These are phyloP conservation scores for Siniperca scherzeri DNA, from an alignment of 2,797 vertebrate species.

Conservation along the genomic window DNA sequence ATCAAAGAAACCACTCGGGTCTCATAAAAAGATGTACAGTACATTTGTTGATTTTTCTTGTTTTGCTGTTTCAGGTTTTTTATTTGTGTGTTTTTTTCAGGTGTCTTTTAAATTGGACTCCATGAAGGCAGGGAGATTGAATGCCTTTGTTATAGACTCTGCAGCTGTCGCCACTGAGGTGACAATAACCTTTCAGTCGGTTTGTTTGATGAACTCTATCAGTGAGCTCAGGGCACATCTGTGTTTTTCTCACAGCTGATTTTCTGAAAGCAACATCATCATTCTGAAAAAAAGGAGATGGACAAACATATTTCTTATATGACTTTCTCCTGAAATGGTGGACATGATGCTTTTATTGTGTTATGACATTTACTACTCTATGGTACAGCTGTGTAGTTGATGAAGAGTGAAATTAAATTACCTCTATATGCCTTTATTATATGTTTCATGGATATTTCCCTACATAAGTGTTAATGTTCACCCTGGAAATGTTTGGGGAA, in stretches of 20 bases:
- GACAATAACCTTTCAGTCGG: constrained; percentile 45
- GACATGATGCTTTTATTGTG: constrained; percentile 3
- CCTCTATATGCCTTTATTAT: background rate
- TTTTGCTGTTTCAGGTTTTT: constrained; percentile 3
- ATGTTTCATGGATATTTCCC: background rate
- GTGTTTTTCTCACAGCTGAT: constrained; percentile 44
- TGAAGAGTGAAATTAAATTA: constrained; percentile 34
- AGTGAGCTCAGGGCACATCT: constrained; percentile 45
- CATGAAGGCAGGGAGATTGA: background rate
- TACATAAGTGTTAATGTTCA: background rate
- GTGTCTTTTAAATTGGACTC: constrained; percentile 20
- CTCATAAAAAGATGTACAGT: constrained; percentile 4
- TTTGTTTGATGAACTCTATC: constrained; percentile 58
- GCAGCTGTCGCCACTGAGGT: constrained; percentile 28
- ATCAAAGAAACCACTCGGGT: constrained; percentile 2
- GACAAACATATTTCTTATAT: background rate
- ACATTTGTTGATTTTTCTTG: background rate
- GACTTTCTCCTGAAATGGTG: constrained; percentile 2
- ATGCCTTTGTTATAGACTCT: constrained; percentile 19
- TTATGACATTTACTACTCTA: background rate
- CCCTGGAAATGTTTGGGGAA: background rate
- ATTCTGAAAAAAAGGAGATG: background rate
- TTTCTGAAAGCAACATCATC: constrained; percentile 28
- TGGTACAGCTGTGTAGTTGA: constrained; percentile 17
- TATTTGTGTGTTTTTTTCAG: background rate